Conservation (phyloP, 2,888 invertebrate genomes). For the Spilarctia lutea region DNA sequence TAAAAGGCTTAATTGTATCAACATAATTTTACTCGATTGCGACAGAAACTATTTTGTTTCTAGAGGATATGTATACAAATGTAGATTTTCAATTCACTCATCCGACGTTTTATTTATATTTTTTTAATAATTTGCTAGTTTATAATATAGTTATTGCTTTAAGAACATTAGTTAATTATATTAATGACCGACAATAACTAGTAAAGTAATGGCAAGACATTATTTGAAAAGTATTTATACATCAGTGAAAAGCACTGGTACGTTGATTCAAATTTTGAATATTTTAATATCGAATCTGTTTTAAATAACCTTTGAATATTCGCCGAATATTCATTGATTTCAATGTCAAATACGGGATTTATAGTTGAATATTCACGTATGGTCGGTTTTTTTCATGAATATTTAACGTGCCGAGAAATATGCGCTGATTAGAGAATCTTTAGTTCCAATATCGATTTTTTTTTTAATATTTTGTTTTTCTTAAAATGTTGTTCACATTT, state of each 20-base stretch:
- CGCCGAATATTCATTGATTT: no score
- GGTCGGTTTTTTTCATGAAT: neutral
- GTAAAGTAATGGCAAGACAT: conserved; percentile 1
- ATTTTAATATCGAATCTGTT: neutral
- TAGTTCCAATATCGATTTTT: neutral
- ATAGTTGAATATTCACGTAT: neutral
- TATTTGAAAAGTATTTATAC: conserved; percentile 2
- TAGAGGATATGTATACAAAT: neutral
- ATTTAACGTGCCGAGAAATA: neutral
- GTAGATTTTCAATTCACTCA: no score
- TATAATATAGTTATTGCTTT: neutral
- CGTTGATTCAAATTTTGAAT: neutral
- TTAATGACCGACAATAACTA: conserved; percentile 3
- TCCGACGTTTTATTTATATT: neutral
- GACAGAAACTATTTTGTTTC: neutral
- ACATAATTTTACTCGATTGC: neutral
- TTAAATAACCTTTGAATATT: neutral
- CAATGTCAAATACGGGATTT: neutral
- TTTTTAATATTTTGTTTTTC: no score
- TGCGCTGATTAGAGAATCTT: neutral
- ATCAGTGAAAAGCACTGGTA: conserved; percentile 9
- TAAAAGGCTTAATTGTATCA: neutral
- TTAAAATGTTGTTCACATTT: no score
- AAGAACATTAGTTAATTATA: neutral
- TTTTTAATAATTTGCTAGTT: no score